Percentiles rank a stretch among this genome's conserved stretches.
These are phyloP conservation scores for Percopsis omiscomaycus DNA, from an alignment of 2,797 vertebrate genomes.

Conservation along the genomic window DNA sequence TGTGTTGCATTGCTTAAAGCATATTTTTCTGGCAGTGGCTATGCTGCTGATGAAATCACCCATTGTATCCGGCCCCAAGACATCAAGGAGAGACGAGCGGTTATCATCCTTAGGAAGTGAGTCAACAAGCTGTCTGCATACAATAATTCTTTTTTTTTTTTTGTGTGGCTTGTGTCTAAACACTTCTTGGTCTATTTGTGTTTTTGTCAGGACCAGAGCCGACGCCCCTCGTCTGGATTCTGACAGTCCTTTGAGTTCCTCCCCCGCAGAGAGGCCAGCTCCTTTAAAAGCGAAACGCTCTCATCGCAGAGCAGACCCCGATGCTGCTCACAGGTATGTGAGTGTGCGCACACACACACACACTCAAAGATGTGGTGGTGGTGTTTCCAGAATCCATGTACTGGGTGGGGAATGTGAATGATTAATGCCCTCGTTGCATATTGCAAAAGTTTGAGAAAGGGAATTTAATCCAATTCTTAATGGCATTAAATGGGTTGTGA, in stretches of 20 bases:
- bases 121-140: slow-evolving; percentile 40
- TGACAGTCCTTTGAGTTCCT: slow-evolving; percentile 74
- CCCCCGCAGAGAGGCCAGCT: slow-evolving; percentile 80
- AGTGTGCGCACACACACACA: not conserved
- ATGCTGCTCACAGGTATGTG: slow-evolving; percentile 92
- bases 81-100: slow-evolving; percentile 94
- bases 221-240: slow-evolving; percentile 93
- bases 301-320: slow-evolving; percentile 92
- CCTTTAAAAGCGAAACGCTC: slow-evolving; percentile 92
- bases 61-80: slow-evolving; percentile 98
- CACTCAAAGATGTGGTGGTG: not conserved
- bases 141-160: not conserved
- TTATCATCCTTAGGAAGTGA: slow-evolving; percentile 98
- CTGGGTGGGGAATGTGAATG: no score
- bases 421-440: no score
- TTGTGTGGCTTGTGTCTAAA: not conserved
- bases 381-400: no score
- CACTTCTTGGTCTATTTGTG: not conserved
- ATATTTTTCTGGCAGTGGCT: slow-evolving; percentile 80
- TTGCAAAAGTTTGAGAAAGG: no score
- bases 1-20: not conserved
- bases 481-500: no score
- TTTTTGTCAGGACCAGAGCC: slow-evolving; percentile 85
- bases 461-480: no score
- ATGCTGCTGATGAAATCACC: slow-evolving; percentile 97